phyloP scores from a whole-genome alignment of 2,888 invertebrate genomes.

The Nezara viridula region DNA sequence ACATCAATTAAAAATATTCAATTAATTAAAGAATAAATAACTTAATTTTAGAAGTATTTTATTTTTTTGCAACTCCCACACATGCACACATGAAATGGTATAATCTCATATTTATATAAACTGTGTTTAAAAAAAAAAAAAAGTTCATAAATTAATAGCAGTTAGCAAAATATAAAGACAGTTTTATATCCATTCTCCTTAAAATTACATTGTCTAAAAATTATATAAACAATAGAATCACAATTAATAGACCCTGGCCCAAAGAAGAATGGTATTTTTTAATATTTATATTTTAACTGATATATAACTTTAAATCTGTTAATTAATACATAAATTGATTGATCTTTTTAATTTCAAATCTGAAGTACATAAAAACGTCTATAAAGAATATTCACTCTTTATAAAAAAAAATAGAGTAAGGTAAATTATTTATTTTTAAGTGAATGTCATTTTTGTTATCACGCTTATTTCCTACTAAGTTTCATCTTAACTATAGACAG shows the following conservation, averaged over 20 bases:
- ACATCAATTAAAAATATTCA: not conserved
- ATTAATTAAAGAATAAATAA: not conserved
- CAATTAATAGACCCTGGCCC: not conserved
- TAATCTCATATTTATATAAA: not conserved
- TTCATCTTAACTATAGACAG: constrained; percentile 32
- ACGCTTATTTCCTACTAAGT: constrained; percentile 7
- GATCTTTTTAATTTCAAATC: not conserved
- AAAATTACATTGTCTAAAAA: not conserved
- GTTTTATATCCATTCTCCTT: not conserved
- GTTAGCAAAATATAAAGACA: not conserved
- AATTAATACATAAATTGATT: not conserved
- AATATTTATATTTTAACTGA: not conserved
- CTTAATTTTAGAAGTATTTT: not conserved
- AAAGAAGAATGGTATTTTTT: not conserved
- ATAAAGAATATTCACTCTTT: not conserved
- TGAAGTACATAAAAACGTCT: not conserved
- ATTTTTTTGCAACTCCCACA: not conserved
- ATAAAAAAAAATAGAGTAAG: constrained; percentile 8
- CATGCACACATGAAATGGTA: not conserved
- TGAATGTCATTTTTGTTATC: constrained; percentile 48
- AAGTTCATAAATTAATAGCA: not conserved
- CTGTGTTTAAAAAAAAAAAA: not conserved
- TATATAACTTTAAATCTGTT: not conserved
- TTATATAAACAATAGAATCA: not conserved
- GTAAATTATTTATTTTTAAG: not conserved